Base-by-base conservation (phyloP, 2,113 vertebrate genomes). In the Neodontobutis hainanensis region DNA sequence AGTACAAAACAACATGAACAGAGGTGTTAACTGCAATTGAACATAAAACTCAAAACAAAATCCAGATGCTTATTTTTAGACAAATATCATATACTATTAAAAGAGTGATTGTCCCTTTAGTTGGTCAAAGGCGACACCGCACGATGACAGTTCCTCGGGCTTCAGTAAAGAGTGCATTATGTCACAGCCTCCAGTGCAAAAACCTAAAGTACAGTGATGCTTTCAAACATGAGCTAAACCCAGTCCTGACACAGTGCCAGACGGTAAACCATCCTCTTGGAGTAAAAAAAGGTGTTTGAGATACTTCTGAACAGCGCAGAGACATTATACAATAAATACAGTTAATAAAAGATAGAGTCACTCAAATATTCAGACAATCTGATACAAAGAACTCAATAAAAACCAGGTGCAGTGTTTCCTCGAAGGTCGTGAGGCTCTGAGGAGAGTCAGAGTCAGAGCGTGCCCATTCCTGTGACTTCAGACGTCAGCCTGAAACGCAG, bases 391-490 rank as follows among this genome's bases (percentile, higher is more conserved):
- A 70, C 85, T 57, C 62, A 84, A 80, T 65, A 70, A 90, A 91
- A 6, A 46, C 83, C 81, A 84, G 87, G 88, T 87, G 85, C 89
- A 92, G 89, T 86, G 83, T 91, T 91, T 85, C 89, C 91, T 93
- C 85, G 91, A 91, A 91, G 91, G 92, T 93, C 90, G 91, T 91
- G 92, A 92, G 92, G 86, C 90, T 85, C 91, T 89, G 89, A 85
- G 90, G 90, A 90, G 83, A 90, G 91, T 84, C 83, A 90, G 92
- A 94, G 91, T 94, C 94, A 98, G 89, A 97, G 94, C 50, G 95
- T 90, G 64, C 95, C 96, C 96, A 97, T 98, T 94, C 95, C 96
- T 88, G 96, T 98, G 94, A 99, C 95, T 94, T 99, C 97, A 84
- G 97, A 97, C 73, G 95, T 99, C 94, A 98, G 95, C 95, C 95